A percentile compares a stretch with the other conserved stretches of the same genome.
Conservation (phyloP, 1,140 invertebrate genomes). For the Achroia grisella region DNA sequence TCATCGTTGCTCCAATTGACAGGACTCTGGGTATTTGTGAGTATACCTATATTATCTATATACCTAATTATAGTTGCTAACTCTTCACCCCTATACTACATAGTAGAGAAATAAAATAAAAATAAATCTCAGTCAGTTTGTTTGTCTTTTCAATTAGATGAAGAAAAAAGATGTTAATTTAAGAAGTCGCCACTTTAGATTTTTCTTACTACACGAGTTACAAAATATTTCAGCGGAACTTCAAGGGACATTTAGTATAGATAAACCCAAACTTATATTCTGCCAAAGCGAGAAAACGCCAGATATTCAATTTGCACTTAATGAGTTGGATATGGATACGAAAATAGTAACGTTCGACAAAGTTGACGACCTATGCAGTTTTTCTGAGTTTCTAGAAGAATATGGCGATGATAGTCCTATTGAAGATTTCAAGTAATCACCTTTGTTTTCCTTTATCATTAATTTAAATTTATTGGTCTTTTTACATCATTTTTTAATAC, state of each 20-base stretch:
- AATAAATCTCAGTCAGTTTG: background rate
- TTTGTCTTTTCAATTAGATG: background rate
- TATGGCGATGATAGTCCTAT: slow-evolving; percentile 3
- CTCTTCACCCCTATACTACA: background rate
- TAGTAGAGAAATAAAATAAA: background rate
- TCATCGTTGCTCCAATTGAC: slow-evolving; percentile 17
- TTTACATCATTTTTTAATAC: too few relatives aligned
- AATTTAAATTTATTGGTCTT: too few relatives aligned
- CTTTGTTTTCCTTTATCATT: too few relatives aligned
- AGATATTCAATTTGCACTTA: slow-evolving; percentile 8
- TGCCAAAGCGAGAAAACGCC: slow-evolving; percentile 14
- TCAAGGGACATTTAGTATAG: slow-evolving; percentile 8
- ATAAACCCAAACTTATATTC: slow-evolving; percentile 21
- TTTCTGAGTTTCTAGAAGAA: slow-evolving; percentile 14
- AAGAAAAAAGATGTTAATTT: too few relatives aligned
- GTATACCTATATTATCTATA: slow-evolving; percentile 6
- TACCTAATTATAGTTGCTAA: background rate
- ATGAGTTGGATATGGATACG: background rate
- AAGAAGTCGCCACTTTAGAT: too few relatives aligned
- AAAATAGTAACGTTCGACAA: slow-evolving; percentile 18
- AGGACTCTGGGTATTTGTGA: background rate
- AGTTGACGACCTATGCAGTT: slow-evolving; percentile 1
- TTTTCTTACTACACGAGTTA: background rate
- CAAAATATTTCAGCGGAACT: slow-evolving; percentile 5
- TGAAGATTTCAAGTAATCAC: slow-evolving; percentile 15